These are phyloP conservation scores for Piaya cayana DNA, from an alignment of 2,113 vertebrate species.

Conservation along the genomic window DNA sequence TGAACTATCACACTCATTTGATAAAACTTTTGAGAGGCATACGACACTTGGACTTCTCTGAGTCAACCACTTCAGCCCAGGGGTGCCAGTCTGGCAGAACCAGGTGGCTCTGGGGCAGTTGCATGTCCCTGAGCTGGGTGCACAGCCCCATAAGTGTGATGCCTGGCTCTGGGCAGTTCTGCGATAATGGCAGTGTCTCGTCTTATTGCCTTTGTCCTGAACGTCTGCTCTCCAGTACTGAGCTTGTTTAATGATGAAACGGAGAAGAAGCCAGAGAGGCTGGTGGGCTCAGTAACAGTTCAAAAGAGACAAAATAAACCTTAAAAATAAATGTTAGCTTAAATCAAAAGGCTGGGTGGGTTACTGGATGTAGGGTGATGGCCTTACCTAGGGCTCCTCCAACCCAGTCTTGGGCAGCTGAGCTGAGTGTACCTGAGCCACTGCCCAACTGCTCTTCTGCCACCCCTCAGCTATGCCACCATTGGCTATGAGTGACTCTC, in stretches of 20 bases:
- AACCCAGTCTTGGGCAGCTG: background rate
- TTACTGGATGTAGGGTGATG: background rate
- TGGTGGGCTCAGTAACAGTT: background rate
- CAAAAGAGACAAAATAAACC: background rate
- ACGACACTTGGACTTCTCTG: background rate
- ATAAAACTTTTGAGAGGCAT: conserved; percentile 9
- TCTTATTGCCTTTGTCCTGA: background rate
- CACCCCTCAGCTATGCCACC: background rate
- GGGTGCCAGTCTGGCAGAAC: background rate
- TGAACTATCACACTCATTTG: background rate
- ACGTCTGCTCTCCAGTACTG: background rate
- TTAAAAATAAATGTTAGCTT: background rate
- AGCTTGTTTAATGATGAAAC: background rate
- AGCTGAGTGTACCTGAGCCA: background rate
- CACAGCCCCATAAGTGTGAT: fast-evolving
- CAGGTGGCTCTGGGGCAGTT: background rate
- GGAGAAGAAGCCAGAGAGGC: background rate
- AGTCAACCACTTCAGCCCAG: background rate
- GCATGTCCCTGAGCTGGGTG: background rate
- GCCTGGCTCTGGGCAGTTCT: background rate
- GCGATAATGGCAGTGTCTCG: background rate
- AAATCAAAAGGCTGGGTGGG: background rate
- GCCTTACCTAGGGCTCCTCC: background rate
- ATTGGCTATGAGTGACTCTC: too few relatives aligned
- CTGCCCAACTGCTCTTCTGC: background rate